These are phyloP conservation scores for Atractosteus spatula DNA, from an alignment of 2,113 vertebrate genomes.

Conservation along the genomic window DNA sequence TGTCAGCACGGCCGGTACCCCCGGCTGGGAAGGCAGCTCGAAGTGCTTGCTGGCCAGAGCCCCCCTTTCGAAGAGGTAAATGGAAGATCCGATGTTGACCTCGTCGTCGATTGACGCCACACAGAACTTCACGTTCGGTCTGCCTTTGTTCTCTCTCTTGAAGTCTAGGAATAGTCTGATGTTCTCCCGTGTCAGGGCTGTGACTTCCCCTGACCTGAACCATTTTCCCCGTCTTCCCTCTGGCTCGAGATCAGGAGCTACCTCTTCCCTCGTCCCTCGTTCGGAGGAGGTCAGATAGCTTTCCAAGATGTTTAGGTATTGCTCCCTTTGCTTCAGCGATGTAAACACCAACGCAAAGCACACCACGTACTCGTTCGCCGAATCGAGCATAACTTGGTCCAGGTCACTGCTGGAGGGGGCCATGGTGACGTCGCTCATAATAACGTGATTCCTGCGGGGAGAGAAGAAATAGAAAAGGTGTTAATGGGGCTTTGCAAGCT, in stretches of 20 bases:
- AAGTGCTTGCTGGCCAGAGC: conserved; percentile 17
- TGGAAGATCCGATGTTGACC: conserved; percentile 15
- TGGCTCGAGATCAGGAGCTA: not conserved
- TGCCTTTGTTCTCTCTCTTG: conserved; percentile 21
- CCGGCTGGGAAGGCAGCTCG: conserved; percentile 32
- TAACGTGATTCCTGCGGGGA: conserved; percentile 32
- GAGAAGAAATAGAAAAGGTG: too few relatives aligned
- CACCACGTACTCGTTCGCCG: conserved; percentile 25
- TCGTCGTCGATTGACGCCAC: conserved; percentile 31
- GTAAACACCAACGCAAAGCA: conserved; percentile 27
- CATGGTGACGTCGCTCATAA: conserved; percentile 25
- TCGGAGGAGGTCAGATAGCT: conserved; percentile 16
- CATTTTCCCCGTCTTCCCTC: not conserved
- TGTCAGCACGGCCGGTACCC: conserved; percentile 5
- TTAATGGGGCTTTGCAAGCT: too few relatives aligned
- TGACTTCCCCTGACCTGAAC: conserved; percentile 22
- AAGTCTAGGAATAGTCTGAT: conserved; percentile 34
- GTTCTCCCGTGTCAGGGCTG: not conserved
- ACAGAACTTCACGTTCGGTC: conserved; percentile 19
- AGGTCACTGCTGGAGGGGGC: conserved; percentile 23
- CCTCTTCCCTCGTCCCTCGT: not conserved
- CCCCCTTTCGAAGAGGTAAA: conserved; percentile 34
- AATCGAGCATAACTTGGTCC: conserved; percentile 20
- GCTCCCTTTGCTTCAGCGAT: conserved; percentile 14
- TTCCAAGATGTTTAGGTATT: conserved; percentile 18